A percentile compares a stretch with the other conserved stretches of the same genome.
Conservation (phyloP, 2,797 vertebrate genomes). For the Microcaecilia unicolor region DNA sequence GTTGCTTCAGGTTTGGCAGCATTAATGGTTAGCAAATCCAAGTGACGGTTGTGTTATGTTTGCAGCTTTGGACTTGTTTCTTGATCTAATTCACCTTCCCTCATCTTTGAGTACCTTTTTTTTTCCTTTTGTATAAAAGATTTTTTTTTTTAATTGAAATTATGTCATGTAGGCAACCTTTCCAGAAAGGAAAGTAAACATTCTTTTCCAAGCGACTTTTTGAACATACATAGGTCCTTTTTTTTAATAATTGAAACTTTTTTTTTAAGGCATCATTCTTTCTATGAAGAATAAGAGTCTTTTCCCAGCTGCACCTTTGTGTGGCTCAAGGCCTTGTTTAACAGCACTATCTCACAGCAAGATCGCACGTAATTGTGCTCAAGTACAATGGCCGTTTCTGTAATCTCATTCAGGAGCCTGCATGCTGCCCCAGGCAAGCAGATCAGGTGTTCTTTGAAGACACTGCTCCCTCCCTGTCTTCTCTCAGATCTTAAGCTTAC, state of each 20-base stretch:
- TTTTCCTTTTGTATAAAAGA: conserved; percentile 23
- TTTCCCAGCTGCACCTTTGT: conserved; percentile 40
- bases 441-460: conserved; percentile 21
- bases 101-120: too few relatives aligned
- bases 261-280: conserved; percentile 31
- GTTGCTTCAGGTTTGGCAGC: too few relatives aligned
- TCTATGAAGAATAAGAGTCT: conserved; percentile 9
- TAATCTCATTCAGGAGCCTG: conserved; percentile 34
- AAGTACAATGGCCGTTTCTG: conserved; percentile 33
- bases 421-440: conserved; percentile 14
- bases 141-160: conserved; percentile 27
- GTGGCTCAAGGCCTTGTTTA: conserved; percentile 23
- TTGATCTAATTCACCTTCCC: too few relatives aligned
- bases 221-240: neutral
- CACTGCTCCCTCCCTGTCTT: conserved; percentile 3
- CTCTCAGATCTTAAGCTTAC: conserved; percentile 24
- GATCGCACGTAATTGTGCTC: conserved; percentile 38
- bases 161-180: conserved; percentile 13
- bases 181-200: conserved; percentile 31
- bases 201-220: conserved; percentile 29
- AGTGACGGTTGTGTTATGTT: too few relatives aligned
- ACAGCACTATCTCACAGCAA: conserved; percentile 26
- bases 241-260: conserved; percentile 20
- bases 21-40: too few relatives aligned
- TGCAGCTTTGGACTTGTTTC: too few relatives aligned